Evolutionary conservation across 1,140 invertebrate genomes (phyloP).

Genomic region (Nephila pilipes): DNA sequence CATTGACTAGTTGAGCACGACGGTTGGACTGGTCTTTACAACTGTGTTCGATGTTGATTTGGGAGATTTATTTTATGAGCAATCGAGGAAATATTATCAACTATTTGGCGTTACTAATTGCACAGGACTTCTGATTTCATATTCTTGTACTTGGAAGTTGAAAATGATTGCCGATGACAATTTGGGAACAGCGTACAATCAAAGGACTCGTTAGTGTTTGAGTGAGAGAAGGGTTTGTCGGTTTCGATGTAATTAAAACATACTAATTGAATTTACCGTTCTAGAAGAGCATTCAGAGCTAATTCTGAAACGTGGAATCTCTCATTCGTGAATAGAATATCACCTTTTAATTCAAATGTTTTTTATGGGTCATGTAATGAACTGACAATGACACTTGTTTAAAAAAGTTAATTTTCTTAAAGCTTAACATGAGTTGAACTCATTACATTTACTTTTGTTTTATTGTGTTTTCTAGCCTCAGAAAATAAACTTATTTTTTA

Average conservation of each 20-base stretch:
- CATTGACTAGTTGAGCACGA: constrained; percentile 71
- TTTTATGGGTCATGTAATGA: neutral
- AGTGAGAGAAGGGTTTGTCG: neutral
- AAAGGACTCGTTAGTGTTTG: neutral
- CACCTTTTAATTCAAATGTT: neutral
- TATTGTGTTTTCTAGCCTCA: too few relatives aligned
- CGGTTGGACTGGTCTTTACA: constrained; percentile 29
- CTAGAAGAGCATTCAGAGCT: neutral
- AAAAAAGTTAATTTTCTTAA: too few relatives aligned
- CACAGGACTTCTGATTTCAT: neutral
- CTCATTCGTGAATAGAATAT: neutral
- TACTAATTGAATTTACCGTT: neutral
- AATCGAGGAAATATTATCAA: constrained; percentile 27
- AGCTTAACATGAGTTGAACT: too few relatives aligned
- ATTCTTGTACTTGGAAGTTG: neutral
- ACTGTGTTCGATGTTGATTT: constrained; percentile 34
- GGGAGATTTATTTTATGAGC: constrained; percentile 50
- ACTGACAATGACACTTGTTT: too few relatives aligned
- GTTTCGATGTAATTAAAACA: neutral
- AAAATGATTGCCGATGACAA: neutral
- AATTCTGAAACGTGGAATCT: neutral
- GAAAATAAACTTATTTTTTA: too few relatives aligned
- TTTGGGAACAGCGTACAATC: neutral
- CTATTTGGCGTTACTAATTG: neutral
- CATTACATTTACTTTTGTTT: too few relatives aligned